Percentiles rank a stretch among this genome's conserved stretches.
phyloP scores from a whole-genome alignment of 2,113 vertebrate species.

The Taurulus bubalis region DNA sequence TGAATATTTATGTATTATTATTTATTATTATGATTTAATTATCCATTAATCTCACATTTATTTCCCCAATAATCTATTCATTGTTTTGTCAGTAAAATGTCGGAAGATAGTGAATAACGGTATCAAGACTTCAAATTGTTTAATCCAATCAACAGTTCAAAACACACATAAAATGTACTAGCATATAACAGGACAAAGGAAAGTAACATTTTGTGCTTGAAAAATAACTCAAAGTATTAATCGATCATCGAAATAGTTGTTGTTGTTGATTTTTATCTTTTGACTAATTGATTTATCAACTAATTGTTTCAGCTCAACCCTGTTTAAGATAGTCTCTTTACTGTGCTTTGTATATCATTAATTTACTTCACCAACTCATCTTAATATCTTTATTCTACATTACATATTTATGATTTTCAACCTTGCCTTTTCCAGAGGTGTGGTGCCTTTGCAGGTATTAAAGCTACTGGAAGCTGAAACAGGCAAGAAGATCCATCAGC shows the following conservation, averaged over 20 bases:
- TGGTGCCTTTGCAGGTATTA: slow-evolving; percentile 80
- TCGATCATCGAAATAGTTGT: background rate
- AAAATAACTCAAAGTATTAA: background rate
- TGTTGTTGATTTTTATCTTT: background rate
- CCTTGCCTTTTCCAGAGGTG: slow-evolving; percentile 70
- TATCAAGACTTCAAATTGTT: background rate
- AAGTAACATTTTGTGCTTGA: slow-evolving; percentile 1
- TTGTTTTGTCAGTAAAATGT: background rate
- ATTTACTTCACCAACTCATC: background rate
- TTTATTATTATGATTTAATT: background rate
- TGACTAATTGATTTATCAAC: too few relatives aligned
- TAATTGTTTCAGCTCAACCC: background rate
- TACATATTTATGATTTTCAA: background rate
- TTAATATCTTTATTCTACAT: background rate
- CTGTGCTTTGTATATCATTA: background rate
- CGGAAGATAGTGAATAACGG: background rate
- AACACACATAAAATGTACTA: background rate
- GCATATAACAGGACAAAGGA: background rate
- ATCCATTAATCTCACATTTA: background rate
- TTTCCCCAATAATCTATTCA: background rate
- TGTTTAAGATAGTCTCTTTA: background rate
- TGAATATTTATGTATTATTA: background rate
- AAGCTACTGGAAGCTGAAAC: slow-evolving; percentile 81
- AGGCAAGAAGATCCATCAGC: slow-evolving; percentile 78
- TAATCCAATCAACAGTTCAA: background rate